Evolutionary conservation across 2,113 vertebrate species (phyloP).

Genomic region (Antechinus flavipes): DNA sequence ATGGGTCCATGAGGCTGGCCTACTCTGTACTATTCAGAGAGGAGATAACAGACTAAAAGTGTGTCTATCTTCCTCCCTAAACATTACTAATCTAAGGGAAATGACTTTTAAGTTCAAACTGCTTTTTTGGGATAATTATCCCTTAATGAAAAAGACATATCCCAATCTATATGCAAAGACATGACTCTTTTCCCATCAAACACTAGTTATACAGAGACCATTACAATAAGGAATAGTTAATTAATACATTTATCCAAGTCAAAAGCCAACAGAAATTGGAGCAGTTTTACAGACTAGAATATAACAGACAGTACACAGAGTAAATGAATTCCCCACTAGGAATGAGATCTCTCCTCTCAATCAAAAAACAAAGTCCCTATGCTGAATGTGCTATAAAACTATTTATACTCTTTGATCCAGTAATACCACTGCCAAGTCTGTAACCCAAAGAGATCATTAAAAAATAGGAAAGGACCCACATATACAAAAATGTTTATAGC

Average conservation of each 20-base stretch:
- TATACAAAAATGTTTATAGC: too few relatives aligned
- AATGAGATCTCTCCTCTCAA: neutral
- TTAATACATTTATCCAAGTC: neutral
- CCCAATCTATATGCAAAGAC: neutral
- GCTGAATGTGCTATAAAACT: too few relatives aligned
- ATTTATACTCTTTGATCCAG: too few relatives aligned
- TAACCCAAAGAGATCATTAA: too few relatives aligned
- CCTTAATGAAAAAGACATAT: neutral
- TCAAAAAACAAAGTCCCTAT: neutral
- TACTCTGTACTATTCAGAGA: neutral
- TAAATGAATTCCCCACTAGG: neutral
- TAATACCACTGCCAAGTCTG: too few relatives aligned
- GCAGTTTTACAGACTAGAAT: neutral
- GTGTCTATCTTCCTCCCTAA: neutral
- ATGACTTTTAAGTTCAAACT: neutral
- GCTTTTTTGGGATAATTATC: neutral
- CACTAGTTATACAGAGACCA: neutral
- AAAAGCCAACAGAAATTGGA: neutral
- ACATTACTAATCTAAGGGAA: neutral
- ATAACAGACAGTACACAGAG: neutral
- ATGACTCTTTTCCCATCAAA: neutral
- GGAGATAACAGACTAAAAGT: neutral
- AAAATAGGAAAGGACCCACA: too few relatives aligned
- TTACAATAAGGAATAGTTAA: neutral
- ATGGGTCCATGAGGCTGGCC: neutral